Evolutionary conservation across 2,888 invertebrate genomes (phyloP).

Genomic region (Thera britannica): DNA sequence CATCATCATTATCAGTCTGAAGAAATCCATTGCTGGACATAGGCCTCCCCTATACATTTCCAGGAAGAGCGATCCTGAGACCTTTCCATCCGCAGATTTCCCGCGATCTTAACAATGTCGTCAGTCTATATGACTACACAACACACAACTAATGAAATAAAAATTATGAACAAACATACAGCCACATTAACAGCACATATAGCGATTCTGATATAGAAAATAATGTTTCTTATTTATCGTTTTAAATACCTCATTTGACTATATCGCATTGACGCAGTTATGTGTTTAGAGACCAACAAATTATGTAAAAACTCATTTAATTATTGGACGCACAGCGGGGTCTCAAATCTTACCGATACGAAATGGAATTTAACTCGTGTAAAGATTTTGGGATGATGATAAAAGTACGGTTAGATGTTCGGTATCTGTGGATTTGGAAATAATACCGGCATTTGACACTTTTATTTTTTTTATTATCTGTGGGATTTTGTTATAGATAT

Average conservation of each 20-base stretch:
- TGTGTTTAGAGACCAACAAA: conserved; percentile 34
- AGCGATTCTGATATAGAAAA: conserved; percentile 25
- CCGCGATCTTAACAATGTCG: no score
- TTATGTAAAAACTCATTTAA: conserved; percentile 37
- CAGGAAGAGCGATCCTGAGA: no score
- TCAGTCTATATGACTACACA: no score
- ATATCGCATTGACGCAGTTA: conserved; percentile 29
- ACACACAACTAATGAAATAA: neutral
- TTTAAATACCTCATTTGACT: conserved; percentile 57
- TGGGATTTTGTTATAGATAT: no score
- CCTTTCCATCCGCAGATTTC: no score
- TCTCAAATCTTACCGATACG: conserved; percentile 23
- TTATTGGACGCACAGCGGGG: conserved; percentile 41
- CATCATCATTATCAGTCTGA: no score
- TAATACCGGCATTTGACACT: neutral
- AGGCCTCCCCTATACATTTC: no score
- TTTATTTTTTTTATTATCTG: neutral
- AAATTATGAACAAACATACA: conserved; percentile 9
- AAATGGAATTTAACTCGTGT: conserved; percentile 17
- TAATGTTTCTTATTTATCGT: conserved; percentile 53
- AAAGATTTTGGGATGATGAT: conserved; percentile 17
- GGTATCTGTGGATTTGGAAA: conserved; percentile 12
- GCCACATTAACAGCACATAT: conserved; percentile 4
- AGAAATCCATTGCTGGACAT: no score
- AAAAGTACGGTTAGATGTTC: conserved; percentile 13